Conservation (phyloP, 2,888 invertebrate species). For the Carcina quercana region DNA sequence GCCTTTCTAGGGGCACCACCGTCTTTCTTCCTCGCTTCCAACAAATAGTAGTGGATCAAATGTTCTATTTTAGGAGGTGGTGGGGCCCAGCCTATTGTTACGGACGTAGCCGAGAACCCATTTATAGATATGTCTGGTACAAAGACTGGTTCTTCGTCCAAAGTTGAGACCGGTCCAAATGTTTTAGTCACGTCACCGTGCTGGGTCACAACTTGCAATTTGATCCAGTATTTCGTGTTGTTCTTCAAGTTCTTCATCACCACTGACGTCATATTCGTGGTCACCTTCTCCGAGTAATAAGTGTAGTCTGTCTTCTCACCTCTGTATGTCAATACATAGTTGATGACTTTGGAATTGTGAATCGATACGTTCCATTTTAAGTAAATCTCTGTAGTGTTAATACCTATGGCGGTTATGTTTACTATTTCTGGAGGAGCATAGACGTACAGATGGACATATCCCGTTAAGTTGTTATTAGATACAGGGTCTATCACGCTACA, state of each 20-base stretch:
- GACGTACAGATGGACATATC: conserved; percentile 70
- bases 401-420: conserved; percentile 82
- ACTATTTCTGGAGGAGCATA: conserved; percentile 81
- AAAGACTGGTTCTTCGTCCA: conserved; percentile 83
- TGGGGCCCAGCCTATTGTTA: conserved; percentile 86
- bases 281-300: conserved; percentile 72
- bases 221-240: conserved; percentile 78
- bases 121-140: conserved; percentile 86
- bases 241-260: conserved; percentile 79
- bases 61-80: conserved; percentile 79
- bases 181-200: conserved; percentile 75
- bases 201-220: conserved; percentile 79
- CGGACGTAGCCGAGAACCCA: conserved; percentile 79
- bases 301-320: conserved; percentile 30
- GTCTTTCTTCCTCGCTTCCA: conserved; percentile 76
- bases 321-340: conserved; percentile 73
- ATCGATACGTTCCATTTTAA: conserved; percentile 88
- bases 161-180: conserved; percentile 71
- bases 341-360: conserved; percentile 80
- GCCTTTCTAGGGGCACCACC: conserved; percentile 73
- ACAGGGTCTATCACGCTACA: conserved; percentile 46
- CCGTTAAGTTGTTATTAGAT: conserved; percentile 50
- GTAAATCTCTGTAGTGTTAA: conserved; percentile 83
- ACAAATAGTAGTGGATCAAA: conserved; percentile 83
- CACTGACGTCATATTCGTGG: conserved; percentile 79